These are phyloP conservation scores for Amphilophus citrinellus DNA, from an alignment of 2,113 vertebrate species.

Conservation along the genomic window DNA sequence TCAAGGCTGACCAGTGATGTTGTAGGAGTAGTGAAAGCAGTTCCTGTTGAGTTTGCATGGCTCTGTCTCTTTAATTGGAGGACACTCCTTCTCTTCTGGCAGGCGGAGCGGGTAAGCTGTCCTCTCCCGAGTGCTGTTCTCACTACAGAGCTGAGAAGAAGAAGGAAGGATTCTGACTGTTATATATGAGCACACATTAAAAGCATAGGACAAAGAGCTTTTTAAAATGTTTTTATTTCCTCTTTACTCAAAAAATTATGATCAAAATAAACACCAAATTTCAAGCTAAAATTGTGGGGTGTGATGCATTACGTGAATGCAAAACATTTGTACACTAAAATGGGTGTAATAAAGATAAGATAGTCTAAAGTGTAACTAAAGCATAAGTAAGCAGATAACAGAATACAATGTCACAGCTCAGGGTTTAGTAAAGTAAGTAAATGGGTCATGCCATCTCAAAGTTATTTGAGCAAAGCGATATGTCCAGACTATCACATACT, in stretches of 20 bases:
- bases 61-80: conserved; percentile 83
- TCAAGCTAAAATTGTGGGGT: no score
- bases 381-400: no score
- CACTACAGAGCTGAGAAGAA: conserved; percentile 87
- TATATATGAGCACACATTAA: not conserved
- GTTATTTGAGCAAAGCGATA: no score
- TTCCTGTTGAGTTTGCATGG: conserved; percentile 91
- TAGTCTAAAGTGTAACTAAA: no score
- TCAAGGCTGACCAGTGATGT: conserved; percentile 89
- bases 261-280: not conserved
- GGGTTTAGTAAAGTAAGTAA: no score
- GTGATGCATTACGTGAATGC: no score
- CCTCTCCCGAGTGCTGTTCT: conserved; percentile 83
- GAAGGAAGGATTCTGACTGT: not conserved
- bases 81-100: conserved; percentile 87
- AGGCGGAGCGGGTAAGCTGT: conserved; percentile 85
- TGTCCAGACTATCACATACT: no score
- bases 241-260: no score
- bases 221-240: not conserved
- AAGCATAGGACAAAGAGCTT: not conserved
- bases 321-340: no score
- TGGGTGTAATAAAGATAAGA: no score
- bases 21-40: conserved; percentile 97
- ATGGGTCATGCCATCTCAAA: no score
- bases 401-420: no score